Percentiles rank a stretch among this genome's conserved stretches.
Evolutionary conservation across 2,888 invertebrate species (phyloP).

Genomic region (Mesorhabditis sp.): DNA sequence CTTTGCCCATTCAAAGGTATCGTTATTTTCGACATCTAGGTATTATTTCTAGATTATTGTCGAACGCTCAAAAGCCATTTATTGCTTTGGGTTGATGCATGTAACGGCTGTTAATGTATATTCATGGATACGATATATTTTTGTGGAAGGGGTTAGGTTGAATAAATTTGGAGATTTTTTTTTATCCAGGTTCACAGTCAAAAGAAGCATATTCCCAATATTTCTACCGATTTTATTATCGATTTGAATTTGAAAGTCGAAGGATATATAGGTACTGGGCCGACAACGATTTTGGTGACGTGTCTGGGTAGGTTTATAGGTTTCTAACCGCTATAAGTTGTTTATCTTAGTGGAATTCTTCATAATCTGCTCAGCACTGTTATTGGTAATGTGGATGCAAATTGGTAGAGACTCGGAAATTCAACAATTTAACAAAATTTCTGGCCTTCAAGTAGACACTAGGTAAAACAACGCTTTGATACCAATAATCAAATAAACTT

Average conservation of each 20-base stretch:
- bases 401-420: not conserved
- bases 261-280: not conserved
- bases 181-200: not conserved
- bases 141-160: not conserved
- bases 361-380: not conserved
- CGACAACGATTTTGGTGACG: not conserved
- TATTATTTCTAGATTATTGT: not conserved
- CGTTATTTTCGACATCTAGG: not conserved
- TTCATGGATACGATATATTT: not conserved
- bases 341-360: not conserved
- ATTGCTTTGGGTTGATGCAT: slow-evolving; percentile 6
- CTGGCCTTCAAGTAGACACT: too few relatives aligned
- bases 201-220: not conserved
- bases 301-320: not conserved
- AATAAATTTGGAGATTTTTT: not conserved
- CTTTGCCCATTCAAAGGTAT: not conserved
- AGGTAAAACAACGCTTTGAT: too few relatives aligned
- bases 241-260: not conserved
- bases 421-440: too few relatives aligned
- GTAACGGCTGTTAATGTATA: not conserved
- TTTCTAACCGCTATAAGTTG: not conserved
- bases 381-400: not conserved
- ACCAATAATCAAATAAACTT: too few relatives aligned
- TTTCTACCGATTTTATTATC: not conserved
- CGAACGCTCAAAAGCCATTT: not conserved